Percentiles rank a stretch among this genome's conserved stretches.
Conservation (phyloP, 1,140 invertebrate species). For the Drosophila yakuba region DNA sequence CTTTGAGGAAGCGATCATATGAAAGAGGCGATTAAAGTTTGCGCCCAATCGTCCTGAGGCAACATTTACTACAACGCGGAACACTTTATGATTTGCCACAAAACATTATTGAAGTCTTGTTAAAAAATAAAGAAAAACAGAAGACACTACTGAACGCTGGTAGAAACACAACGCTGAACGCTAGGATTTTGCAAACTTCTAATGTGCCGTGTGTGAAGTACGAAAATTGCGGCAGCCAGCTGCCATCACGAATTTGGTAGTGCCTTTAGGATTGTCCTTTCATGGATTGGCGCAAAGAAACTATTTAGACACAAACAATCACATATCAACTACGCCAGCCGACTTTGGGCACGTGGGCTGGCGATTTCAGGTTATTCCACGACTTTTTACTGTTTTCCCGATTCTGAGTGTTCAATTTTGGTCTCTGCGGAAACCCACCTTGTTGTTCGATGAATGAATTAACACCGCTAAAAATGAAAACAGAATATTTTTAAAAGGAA, state of each 20-base stretch:
- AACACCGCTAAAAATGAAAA: conserved; percentile 9
- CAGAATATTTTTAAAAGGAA: not conserved
- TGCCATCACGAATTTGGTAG: not conserved
- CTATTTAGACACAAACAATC: not conserved
- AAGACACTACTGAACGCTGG: not conserved
- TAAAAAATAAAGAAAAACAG: not conserved
- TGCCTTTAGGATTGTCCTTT: not conserved
- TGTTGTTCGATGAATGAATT: conserved; percentile 12
- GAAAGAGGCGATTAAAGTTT: not conserved
- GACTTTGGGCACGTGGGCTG: conserved; percentile 5
- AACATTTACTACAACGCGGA: not conserved
- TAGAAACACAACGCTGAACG: not conserved
- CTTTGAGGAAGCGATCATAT: too few species aligned
- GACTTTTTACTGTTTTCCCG: not conserved
- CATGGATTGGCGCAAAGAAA: not conserved
- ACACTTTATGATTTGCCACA: not conserved
- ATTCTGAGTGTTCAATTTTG: not conserved
- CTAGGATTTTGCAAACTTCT: not conserved
- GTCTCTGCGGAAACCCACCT: not conserved
- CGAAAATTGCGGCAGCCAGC: not conserved
- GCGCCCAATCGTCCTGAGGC: not conserved
- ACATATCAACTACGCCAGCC: not conserved
- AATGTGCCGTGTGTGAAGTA: not conserved
- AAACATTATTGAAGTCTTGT: not conserved
- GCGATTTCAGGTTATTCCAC: conserved; percentile 2